Percentiles rank a stretch among this genome's conserved stretches.
Evolutionary conservation across 2,113 vertebrate genomes (phyloP).

Genomic region (Tapirus terrestris): DNA sequence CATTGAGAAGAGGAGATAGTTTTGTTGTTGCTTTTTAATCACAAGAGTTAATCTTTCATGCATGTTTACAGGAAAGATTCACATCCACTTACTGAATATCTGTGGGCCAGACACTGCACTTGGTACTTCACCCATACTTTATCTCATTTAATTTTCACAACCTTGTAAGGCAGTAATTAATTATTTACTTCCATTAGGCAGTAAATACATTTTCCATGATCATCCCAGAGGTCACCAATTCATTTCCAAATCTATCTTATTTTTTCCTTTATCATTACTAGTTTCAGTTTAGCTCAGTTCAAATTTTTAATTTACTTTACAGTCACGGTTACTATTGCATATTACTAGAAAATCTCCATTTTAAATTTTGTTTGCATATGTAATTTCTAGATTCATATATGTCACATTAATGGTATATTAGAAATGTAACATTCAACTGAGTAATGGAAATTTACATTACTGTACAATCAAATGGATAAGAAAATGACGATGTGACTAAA

Average conservation of each 20-base stretch:
- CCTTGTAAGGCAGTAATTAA: background rate
- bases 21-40: background rate
- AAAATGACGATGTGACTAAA: background rate
- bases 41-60: background rate
- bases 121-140: background rate
- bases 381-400: background rate
- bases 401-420: slow-evolving; percentile 23
- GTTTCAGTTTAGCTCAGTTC: slow-evolving; percentile 17
- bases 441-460: background rate
- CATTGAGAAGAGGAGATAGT: background rate
- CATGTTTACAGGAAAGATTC: background rate
- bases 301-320: slow-evolving; percentile 42
- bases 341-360: slow-evolving; percentile 12
- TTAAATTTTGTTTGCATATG: slow-evolving; percentile 22
- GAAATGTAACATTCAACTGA: slow-evolving; percentile 1
- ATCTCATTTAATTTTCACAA: background rate
- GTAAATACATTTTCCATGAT: background rate
- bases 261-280: background rate
- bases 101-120: background rate
- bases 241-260: background rate
- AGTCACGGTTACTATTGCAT: background rate
- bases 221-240: slow-evolving; percentile 26
- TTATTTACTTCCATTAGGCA: background rate
- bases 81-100: background rate
- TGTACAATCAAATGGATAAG: background rate